Percentiles rank a stretch among this genome's conserved stretches.
Evolutionary conservation across 2,113 vertebrate species (phyloP).

Genomic region (Phasianus colchicus): DNA sequence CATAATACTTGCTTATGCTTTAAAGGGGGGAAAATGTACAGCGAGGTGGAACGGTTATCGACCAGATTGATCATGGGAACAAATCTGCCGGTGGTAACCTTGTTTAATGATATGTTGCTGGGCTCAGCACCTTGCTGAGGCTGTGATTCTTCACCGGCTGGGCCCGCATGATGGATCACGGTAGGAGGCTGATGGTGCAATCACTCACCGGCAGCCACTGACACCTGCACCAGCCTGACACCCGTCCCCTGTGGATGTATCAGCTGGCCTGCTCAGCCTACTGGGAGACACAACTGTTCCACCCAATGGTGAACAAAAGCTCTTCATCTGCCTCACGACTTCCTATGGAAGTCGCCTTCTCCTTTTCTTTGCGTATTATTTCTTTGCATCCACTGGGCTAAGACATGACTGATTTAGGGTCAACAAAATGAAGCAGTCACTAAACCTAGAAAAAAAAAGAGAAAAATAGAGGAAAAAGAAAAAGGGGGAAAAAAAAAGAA

Average conservation of each 20-base stretch:
- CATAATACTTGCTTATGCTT: slow-evolving; percentile 77
- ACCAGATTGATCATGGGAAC: slow-evolving; percentile 88
- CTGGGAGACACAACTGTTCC: slow-evolving; percentile 81
- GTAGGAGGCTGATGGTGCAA: slow-evolving; percentile 94
- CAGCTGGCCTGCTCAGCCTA: slow-evolving; percentile 80
- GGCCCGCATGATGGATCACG: slow-evolving; percentile 95
- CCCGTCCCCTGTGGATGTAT: slow-evolving; percentile 84
- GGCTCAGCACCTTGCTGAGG: slow-evolving; percentile 87
- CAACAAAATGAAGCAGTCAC: not conserved
- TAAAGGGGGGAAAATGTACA: slow-evolving; percentile 51
- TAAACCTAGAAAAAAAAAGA: not conserved
- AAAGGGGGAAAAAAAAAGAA: too few species aligned
- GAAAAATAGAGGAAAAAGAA: fast-evolving
- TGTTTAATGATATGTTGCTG: slow-evolving; percentile 93
- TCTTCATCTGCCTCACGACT: slow-evolving; percentile 62
- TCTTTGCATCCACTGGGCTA: not conserved
- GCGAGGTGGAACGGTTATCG: slow-evolving; percentile 81
- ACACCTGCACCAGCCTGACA: slow-evolving; percentile 89
- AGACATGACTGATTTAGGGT: fast-evolving
- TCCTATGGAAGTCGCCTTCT: slow-evolving; percentile 70
- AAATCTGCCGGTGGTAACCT: slow-evolving; percentile 89
- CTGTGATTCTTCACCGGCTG: slow-evolving; percentile 86
- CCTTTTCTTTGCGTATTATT: not conserved
- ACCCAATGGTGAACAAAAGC: slow-evolving; percentile 77
- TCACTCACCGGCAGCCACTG: slow-evolving; percentile 91